Evolutionary conservation across 1,140 invertebrate genomes (phyloP), one percentile per base, ranked within the genome.

Genomic region (Akabosia matsudoensis): DNA sequence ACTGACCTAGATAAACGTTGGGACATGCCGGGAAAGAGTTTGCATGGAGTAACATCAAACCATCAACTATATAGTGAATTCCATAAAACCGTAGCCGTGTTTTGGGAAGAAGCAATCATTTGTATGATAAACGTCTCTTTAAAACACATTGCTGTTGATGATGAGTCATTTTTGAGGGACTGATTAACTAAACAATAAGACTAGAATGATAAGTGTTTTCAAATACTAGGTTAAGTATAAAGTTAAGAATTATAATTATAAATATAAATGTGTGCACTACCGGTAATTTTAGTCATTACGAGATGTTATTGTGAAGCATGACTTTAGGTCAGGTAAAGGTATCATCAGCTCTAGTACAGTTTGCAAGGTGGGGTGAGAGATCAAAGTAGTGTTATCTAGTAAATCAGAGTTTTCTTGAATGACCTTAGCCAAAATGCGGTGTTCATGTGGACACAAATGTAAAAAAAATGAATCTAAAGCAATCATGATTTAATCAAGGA

Each of bases 121-220:
- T 45, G 18, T 18, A 45, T 10, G 18, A 45, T 10, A 45, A 31
- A 16, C 31, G 28, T 67, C 61, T n/a, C n/a, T n/a, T n/a, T n/a
- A n/a, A n/a, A n/a, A n/a, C n/a, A n/a, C n/a, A n/a, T n/a, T n/a
- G n/a, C n/a, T n/a, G 22, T 30, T 67, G 54, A n/a, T 67, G 61
- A 67, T 67, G 61, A 67, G 61, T 67, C 61, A 67, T 67, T 67
- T 67, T 67, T 67, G 24, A 67, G 61, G 61, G 61, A 67, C 61
- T 67, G 61, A 67, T 67, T 67, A 67, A 28, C 61, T 67, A 67
- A n/a, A 67, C 61, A 67, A 67, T 67, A 67, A 67, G 61, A 67
- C 61, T 67, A 67, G 61, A 30, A 31, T 16, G n/a, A 67, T 67
- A 67, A 67, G 61, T 67, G 61, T 67, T 67, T 67, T 67, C 61